phyloP scores from a whole-genome alignment of 1,140 invertebrate genomes.

The Thaumatotibia leucotreta region DNA sequence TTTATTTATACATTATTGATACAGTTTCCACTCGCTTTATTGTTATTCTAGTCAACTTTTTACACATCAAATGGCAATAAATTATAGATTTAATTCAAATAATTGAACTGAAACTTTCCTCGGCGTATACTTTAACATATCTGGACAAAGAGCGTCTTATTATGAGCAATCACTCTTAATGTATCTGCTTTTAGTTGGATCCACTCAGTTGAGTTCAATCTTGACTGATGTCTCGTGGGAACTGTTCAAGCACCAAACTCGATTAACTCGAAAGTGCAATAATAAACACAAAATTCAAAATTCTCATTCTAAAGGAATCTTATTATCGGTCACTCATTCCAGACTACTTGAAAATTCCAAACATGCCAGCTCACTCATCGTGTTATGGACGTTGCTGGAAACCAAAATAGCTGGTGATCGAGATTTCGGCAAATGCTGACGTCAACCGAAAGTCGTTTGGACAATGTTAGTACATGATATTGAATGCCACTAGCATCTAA shows the following conservation, averaged over 20 bases:
- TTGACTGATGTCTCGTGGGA: constrained; percentile 8
- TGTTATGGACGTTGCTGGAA: constrained; percentile 36
- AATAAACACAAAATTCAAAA: too few species aligned
- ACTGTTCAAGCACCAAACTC: not conserved
- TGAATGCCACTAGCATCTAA: not conserved
- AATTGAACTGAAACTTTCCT: not conserved
- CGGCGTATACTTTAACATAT: not conserved
- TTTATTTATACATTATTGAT: not conserved
- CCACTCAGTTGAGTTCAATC: not conserved
- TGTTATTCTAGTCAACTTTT: too few species aligned
- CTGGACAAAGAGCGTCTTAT: constrained; percentile 3
- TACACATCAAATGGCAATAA: too few species aligned
- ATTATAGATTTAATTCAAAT: too few species aligned
- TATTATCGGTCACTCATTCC: constrained; percentile 32
- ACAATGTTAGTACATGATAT: constrained; percentile 27
- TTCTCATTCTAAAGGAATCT: constrained; percentile 20
- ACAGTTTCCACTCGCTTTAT: not conserved
- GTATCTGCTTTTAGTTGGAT: constrained; percentile 14
- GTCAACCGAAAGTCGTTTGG: constrained; percentile 46
- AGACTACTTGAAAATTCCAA: constrained; percentile 39
- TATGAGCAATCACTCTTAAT: constrained; percentile 10
- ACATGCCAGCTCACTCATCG: constrained; percentile 48
- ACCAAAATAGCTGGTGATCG: constrained; percentile 40
- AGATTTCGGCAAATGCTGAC: constrained; percentile 45
- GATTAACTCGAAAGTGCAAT: not conserved